Conservation (phyloP, 2,113 vertebrate genomes). For the Clarias batrachus region DNA sequence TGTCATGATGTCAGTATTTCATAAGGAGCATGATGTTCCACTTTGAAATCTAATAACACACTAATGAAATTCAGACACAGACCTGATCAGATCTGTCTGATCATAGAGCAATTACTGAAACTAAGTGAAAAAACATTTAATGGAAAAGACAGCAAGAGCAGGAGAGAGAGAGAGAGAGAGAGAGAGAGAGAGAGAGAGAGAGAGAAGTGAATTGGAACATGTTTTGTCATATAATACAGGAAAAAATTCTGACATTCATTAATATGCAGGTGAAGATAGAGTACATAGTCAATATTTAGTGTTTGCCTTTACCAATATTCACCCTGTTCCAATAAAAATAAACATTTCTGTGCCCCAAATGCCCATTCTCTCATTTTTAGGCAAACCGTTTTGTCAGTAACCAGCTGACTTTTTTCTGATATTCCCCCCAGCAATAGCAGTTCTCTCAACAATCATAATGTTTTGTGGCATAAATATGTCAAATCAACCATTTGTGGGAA, state of each 20-base stretch:
- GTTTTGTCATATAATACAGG: no score
- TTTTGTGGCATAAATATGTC: background rate
- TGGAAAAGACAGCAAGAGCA: no score
- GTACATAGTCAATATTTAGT: no score
- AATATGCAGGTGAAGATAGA: no score
- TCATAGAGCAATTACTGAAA: background rate
- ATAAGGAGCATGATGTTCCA: background rate
- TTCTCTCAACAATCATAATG: background rate
- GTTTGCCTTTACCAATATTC: no score
- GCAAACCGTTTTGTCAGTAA: background rate
- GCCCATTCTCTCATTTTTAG: background rate
- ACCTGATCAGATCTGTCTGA: background rate
- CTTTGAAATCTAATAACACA: background rate
- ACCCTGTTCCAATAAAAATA: no score
- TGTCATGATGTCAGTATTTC: background rate
- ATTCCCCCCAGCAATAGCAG: background rate
- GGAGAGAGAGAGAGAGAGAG: no score
- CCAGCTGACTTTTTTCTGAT: background rate
- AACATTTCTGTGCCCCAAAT: background rate
- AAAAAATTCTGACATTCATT: no score
- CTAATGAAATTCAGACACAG: constrained; percentile 7
- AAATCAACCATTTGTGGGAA: background rate
- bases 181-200: no score
- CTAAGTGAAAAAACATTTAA: background rate
- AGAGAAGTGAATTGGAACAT: no score